Percentiles rank a stretch among this genome's conserved stretches.
Evolutionary conservation across 2,888 invertebrate species (phyloP).

Genomic region (Chrysolina americana): DNA sequence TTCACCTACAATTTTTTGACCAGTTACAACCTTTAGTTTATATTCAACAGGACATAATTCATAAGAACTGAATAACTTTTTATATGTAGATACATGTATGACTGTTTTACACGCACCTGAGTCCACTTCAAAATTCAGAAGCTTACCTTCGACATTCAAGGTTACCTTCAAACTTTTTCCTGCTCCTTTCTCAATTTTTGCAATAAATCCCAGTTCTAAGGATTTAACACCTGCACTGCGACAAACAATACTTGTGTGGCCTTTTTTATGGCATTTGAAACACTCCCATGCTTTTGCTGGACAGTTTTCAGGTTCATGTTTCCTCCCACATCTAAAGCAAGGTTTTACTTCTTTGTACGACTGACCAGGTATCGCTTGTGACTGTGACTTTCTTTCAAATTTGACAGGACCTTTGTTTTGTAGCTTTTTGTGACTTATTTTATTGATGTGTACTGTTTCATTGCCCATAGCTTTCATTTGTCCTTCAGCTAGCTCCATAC

Average conservation of each 20-base stretch:
- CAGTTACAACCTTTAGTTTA: constrained; percentile 40
- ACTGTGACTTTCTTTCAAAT: background rate
- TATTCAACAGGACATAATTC: constrained; percentile 11
- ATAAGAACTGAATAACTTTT: constrained; percentile 1
- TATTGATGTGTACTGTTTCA: background rate
- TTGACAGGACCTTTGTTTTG: background rate
- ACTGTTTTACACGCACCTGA: constrained; percentile 26
- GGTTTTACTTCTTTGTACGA: constrained; percentile 7
- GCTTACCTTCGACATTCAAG: constrained; percentile 28
- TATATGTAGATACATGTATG: constrained; percentile 20
- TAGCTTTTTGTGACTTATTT: background rate
- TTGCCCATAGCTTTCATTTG: constrained; percentile 34
- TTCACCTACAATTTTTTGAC: constrained; percentile 36
- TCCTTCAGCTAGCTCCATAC: constrained; percentile 40
- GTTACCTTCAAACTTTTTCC: constrained; percentile 18
- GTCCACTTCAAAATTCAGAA: constrained; percentile 26
- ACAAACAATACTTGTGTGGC: constrained; percentile 23
- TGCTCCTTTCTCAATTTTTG: constrained; percentile 21
- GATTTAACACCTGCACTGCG: constrained; percentile 19
- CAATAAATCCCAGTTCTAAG: constrained; percentile 20
- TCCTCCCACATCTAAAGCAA: constrained; percentile 27
- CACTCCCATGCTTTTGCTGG: constrained; percentile 33
- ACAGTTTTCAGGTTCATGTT: constrained; percentile 33
- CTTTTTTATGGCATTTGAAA: background rate
- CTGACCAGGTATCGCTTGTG: background rate